Evolutionary conservation across 1,140 invertebrate genomes (phyloP), one percentile per base, ranked within the genome.

Genomic region (Magallana gigas): DNA sequence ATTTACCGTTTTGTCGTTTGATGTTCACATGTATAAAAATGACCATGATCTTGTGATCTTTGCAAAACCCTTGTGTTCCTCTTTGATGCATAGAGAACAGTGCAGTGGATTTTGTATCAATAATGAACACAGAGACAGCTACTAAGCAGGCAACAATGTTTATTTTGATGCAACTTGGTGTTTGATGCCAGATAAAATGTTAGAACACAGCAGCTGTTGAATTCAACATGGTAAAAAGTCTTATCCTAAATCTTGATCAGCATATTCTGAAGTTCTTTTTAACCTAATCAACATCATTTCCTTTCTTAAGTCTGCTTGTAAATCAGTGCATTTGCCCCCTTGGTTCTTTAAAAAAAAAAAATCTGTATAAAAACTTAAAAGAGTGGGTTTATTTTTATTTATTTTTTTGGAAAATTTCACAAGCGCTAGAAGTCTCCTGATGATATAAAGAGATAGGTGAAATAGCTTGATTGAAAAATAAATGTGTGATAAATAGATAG

Each of bases 211-310:
- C 68, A 76, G 68, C 68, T 76, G 68, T 76, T 76, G 23, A 76
- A 18, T 76, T 76, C 18, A 76, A 76, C 68, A 76, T 76, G 68
- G 68, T 29, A 29, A 76, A 76, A 76, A 76, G 23, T 16, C 36
- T 76, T 36, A 76, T 76, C 68, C 36, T 29, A 76, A 29, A 76
- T 76, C 68, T 76, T 76, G 29, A 76, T 76, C 68, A 76, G 23
- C 36, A 76, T 76, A 76, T 23, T 76, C 36, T 29, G 23, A 29
- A 9, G 18, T 12, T 76, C 68, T 76, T 76, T 76, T 76, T 76
- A 29, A 76, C 68, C 68, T 76, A 76, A 76, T 76, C 68, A 76
- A 76, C 68, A 36, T 76, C 68, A 76, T 76, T 76, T 76, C 68
- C 68, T 76, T 76, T 76, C 68, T 76, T 29, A 23, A 76, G 68